A percentile compares a stretch with the other conserved stretches of the same genome.
Conservation (phyloP, 2,888 invertebrate species). For the Hydriomena furcata region DNA sequence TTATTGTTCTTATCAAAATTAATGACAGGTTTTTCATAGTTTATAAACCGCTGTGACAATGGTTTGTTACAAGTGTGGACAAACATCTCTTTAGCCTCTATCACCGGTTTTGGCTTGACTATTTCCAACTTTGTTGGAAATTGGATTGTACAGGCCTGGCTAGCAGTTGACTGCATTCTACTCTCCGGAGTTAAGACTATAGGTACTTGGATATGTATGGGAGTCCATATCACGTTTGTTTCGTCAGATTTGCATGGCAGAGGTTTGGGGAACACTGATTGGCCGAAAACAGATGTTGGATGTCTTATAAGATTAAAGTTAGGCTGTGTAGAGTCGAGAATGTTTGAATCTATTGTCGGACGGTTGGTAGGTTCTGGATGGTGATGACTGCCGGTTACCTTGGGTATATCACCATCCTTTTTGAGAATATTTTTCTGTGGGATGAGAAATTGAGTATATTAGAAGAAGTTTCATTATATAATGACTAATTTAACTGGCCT, state of each 20-base stretch:
- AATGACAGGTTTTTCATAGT: slow-evolving; percentile 7
- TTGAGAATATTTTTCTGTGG: slow-evolving; percentile 12
- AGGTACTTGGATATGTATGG: slow-evolving; percentile 38
- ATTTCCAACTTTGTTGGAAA: no score
- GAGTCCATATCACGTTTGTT: slow-evolving; percentile 41
- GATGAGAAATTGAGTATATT: background rate
- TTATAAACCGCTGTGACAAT: slow-evolving; percentile 7
- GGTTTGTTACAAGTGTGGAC: slow-evolving; percentile 3
- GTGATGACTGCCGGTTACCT: background rate
- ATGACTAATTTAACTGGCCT: no score
- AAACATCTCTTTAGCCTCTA: background rate
- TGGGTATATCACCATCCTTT: slow-evolving; percentile 5
- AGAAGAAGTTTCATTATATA: no score
- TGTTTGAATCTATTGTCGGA: slow-evolving; percentile 22
- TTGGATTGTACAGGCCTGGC: background rate
- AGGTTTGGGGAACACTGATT: slow-evolving; percentile 44
- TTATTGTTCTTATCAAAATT: slow-evolving; percentile 20
- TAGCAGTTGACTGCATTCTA: background rate
- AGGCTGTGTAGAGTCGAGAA: background rate
- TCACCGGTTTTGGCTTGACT: background rate
- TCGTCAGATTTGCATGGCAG: slow-evolving; percentile 23
- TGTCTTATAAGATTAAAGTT: background rate
- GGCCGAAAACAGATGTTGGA: slow-evolving; percentile 41
- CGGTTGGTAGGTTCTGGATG: slow-evolving; percentile 50
- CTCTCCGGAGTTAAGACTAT: slow-evolving; percentile 15